Base-by-base conservation (phyloP, 2,888 invertebrate species). In the Sturmia bella region DNA sequence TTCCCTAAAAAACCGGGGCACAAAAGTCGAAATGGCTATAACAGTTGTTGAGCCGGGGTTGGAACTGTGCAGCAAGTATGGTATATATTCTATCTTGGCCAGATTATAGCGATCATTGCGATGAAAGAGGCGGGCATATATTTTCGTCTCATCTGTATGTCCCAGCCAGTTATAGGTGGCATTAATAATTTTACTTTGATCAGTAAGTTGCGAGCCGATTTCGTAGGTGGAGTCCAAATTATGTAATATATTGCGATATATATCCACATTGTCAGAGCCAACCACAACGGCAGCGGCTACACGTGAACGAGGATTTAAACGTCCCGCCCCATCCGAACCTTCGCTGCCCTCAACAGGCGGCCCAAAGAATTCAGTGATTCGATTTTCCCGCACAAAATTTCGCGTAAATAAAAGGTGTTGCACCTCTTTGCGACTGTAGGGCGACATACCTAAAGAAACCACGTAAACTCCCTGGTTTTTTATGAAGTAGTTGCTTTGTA, bases 81-180 rank as follows among this genome's bases (percentile, higher is more conserved):
- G 99, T 86, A 98, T 94, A 87, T 97, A 98, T 83, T 94, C 92
- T 80, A 99, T 96, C 91, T 95, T 95, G 0, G 99, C 99, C 83
- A 99, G 92, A 91, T 99, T 99, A 89, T 98, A 99, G 72, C 98
- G 93, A 90, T 98, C 97, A 89, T 96, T 97, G 84, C 97, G 93
- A 86, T 96, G 95, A 85, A 96, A 96, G 17, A 96, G 89, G 87
- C 96, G 92, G 21, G 94, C 93, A 85, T 95, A 95, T 27, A 97
- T 95, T 87, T 93, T 93, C 84, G 94, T 93, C 88, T 96, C 96
- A 78, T 93, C 93, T 0, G 93, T 92, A 83, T 92, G 94, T 4
- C 98, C 98, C 86, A 99, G 93, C 96, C 98, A 99, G 89, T 99
- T 99, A 88, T 94, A 96, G 0, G 97, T 96, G 85, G 98, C 98